Base-by-base conservation (phyloP, 2,888 invertebrate genomes). In the Apamea crenata region DNA sequence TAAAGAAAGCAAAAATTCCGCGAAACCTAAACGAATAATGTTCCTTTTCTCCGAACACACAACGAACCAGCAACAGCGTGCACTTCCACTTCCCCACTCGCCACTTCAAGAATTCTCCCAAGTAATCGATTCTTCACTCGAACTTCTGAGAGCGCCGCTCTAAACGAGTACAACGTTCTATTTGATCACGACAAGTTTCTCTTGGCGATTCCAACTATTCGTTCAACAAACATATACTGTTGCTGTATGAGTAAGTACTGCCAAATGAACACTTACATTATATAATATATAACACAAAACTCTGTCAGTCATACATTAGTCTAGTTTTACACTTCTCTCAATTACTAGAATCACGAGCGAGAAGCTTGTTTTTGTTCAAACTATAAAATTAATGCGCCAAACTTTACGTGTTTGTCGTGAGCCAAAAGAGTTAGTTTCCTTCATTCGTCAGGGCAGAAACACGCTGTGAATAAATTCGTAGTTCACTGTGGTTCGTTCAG, bases 71-170 rank as follows among this genome's bases (percentile, higher is more conserved):
- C 56, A 78, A 87, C 65, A 74, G 56, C 36, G 36, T 25, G 68
- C 71, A 78, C 53, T 59, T 56, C 36, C 71, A 18, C 36, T 82
- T 73, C 68, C 74, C 47, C 63, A 75, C 66, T 84, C 74, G 25
- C 74, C 80, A 75, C 72, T 75, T 75, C 66, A 77, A 74, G 61
- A 71, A 73, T 80, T 84, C 77, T 68, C 50, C 25, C 63, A 72
- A 84, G 80, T 77, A 80, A 87, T 87, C 77, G 84, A 85, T 85
- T 85, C 85, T 84, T 77, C 85, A 75, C 80, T 87, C 87, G 53
- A 84, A 85, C 47, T 87, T 84, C 69, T 67, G 56, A 75, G 75
- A 87, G 81, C 71, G 72, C 29, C 61, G n/a, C 74, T 75, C 72
- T 71, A 72, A 77, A 80, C 69, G 77, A 80, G 74, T 75, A 80